Base-by-base conservation (phyloP, 92 coral and sea anemone genomes). In the Palythoa heliodiscus region DNA sequence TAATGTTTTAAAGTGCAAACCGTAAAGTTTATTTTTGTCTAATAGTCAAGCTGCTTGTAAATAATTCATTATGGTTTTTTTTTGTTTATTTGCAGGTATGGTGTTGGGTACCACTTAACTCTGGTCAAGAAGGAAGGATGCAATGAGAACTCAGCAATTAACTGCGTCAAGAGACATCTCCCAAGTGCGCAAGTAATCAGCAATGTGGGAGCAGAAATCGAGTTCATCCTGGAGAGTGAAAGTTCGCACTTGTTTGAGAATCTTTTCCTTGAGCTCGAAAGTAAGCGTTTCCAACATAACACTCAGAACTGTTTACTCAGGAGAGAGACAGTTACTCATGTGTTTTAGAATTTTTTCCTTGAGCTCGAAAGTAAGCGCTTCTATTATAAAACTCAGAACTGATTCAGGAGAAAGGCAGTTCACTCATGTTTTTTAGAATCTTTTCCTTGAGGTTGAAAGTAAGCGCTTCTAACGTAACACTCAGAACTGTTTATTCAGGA, bases 151-250 rank as follows among this genome's bases (percentile, higher is more conserved):
- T 77, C 89, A 58, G 87, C 90, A 25, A 90, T 91, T 38, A 92
- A 89, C 79, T 87, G 93, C 74, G 87, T 96, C 82, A 83, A 87
- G 76, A 86, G 87, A 57, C 87, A 91, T 5, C 89, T 94, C 8
- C 96, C 93, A 4, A 89, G 89, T 66, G 98, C 95, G 37, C 88
- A 95, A 81, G 69, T 96, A 40, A 93, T 96, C 58, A 96, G 99
- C 86, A 95, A 95, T 75, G 98, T 93, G 60, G 99, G 99, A 7
- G 98, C 98, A n/a, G 99, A 96, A 76, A 80, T 96, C 72, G 99
- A 93, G 84, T 88, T 96, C 52, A 91, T 96, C 23, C 89, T 96
- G 77, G 94, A 92, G 85, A 91, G 96, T 81, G 95, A 93, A 80
- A 89, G 92, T 29, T 90, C 97, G 15, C 73, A 68, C 68, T 74